phyloP scores from a whole-genome alignment of 2,113 vertebrate species.

The Tenrec ecaudatus region DNA sequence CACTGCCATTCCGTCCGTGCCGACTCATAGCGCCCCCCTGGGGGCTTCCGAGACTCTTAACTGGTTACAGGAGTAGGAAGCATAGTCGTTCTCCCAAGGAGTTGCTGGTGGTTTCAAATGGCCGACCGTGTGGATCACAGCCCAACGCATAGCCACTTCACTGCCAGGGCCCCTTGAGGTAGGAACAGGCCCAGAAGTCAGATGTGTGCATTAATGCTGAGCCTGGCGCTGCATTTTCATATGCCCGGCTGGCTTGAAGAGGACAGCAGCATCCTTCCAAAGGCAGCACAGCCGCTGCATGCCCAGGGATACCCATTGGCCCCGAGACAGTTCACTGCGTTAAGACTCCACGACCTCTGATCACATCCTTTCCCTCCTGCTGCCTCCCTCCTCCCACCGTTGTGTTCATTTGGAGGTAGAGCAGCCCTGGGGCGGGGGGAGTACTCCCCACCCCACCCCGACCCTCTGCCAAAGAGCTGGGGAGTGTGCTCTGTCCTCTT shows the following conservation, averaged over 20 bases:
- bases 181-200: not conserved
- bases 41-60: no score
- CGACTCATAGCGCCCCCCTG: no score
- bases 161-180: no score
- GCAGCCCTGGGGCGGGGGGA: not conserved
- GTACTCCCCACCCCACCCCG: not conserved
- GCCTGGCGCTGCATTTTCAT: not conserved
- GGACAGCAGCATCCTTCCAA: not conserved
- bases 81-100: no score
- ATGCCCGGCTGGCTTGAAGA: not conserved
- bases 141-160: no score
- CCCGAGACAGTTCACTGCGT: no score
- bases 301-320: not conserved
- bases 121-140: no score
- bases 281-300: not conserved
- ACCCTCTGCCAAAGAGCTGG: not conserved
- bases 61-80: no score
- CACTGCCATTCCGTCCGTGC: no score
- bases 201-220: not conserved
- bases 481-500: not conserved
- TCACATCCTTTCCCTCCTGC: not conserved
- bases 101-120: no score
- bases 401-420: not conserved
- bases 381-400: not conserved
- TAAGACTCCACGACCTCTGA: not conserved